Conservation (phyloP, 2,797 vertebrate genomes). For the Lacerta viridis region DNA sequence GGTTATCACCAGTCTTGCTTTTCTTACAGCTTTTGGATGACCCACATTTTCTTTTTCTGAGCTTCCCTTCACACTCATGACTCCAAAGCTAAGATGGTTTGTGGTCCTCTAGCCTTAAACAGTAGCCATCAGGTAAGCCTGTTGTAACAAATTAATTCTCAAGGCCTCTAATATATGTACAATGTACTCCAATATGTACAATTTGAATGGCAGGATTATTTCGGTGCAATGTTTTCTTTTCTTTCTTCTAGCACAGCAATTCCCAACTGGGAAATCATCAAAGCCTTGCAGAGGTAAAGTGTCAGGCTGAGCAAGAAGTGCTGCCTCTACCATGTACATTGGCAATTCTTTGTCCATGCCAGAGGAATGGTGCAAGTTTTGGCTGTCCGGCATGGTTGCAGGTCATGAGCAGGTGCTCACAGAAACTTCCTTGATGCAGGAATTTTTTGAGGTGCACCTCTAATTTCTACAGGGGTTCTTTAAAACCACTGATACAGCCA, state of each 20-base stretch:
- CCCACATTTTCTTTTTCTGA: not conserved
- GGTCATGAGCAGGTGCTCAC: no score
- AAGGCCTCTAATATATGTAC: not conserved
- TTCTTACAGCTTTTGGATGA: slow-evolving; percentile 34
- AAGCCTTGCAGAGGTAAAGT: not conserved
- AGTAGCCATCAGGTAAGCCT: slow-evolving; percentile 3
- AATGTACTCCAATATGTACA: not conserved
- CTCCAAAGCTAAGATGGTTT: not conserved
- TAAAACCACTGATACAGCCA: not conserved
- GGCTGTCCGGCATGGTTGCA: not conserved
- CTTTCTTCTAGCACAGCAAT: not conserved
- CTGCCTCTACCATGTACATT: not conserved
- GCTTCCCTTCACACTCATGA: slow-evolving; percentile 13
- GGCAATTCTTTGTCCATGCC: not conserved
- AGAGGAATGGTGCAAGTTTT: not conserved
- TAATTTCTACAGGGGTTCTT: not conserved
- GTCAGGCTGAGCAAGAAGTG: not conserved
- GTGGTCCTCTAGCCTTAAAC: slow-evolving; percentile 34
- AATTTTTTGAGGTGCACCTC: not conserved
- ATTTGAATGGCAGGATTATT: not conserved
- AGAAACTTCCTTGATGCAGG: not conserved
- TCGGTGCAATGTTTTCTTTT: not conserved
- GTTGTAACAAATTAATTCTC: not conserved
- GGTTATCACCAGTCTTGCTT: slow-evolving; percentile 16
- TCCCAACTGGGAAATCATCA: not conserved